Conservation (phyloP, 92 coral and sea anemone genomes). For the Parazoanthus swiftii region DNA sequence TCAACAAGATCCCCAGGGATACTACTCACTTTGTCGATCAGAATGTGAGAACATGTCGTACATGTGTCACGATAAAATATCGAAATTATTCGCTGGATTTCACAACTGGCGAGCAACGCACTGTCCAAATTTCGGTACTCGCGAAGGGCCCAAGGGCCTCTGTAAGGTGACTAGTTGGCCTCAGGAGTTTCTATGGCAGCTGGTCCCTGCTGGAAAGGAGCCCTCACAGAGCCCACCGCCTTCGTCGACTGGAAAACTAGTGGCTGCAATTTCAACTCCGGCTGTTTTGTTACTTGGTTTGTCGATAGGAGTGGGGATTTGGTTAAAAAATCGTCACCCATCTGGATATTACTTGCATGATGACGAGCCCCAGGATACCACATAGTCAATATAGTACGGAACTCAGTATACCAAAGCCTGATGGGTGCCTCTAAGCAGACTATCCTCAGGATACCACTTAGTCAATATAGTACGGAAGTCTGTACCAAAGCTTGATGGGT, state of each 20-base stretch:
- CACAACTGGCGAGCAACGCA: conserved; percentile 15
- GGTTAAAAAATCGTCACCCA: conserved; percentile 18
- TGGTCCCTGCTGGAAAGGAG: background rate
- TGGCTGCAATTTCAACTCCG: conserved; percentile 4
- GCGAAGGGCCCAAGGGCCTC: conserved; percentile 29
- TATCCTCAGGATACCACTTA: no score
- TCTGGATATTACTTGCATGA: background rate
- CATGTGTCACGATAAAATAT: conserved; percentile 16
- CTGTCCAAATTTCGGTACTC: conserved; percentile 31
- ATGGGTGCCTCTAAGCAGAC: background rate
- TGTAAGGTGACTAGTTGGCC: conserved; percentile 35
- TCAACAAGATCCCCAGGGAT: conserved; percentile 18
- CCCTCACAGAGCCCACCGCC: conserved; percentile 12
- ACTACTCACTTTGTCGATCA: conserved; percentile 34
- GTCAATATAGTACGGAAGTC: no score
- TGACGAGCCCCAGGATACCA: background rate
- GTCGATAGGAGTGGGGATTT: conserved; percentile 1
- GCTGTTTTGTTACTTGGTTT: background rate
- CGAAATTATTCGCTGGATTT: background rate
- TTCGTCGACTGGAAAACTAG: background rate
- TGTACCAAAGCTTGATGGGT: no score
- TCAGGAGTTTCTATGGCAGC: conserved; percentile 23
- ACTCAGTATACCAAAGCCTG: background rate
- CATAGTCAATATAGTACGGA: background rate
- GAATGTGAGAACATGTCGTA: conserved; percentile 20